Conservation (phyloP, 2,888 invertebrate species). For the Philereme transversata region DNA sequence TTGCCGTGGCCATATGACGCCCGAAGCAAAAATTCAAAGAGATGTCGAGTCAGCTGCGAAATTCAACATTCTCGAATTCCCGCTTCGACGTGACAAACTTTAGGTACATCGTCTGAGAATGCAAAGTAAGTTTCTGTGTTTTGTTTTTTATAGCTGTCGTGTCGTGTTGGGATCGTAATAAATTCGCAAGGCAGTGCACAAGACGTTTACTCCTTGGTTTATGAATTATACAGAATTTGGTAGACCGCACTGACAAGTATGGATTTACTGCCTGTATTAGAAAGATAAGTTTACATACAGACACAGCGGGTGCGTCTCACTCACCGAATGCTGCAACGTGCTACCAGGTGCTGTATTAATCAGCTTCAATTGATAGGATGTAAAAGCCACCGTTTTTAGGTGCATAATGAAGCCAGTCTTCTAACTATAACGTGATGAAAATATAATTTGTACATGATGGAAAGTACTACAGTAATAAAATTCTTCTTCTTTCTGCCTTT, state of each 20-base stretch:
- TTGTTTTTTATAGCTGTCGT: constrained; percentile 36
- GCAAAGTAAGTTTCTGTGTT: constrained; percentile 44
- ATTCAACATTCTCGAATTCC: constrained; percentile 36
- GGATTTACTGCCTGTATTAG: not conserved
- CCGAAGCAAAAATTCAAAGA: constrained; percentile 25
- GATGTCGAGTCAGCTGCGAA: constrained; percentile 37
- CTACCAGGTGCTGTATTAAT: too few species aligned
- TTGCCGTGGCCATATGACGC: constrained; percentile 1
- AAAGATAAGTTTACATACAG: too few species aligned
- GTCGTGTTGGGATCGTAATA: constrained; percentile 25
- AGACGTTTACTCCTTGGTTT: not conserved
- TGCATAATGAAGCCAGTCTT: too few species aligned
- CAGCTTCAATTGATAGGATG: too few species aligned
- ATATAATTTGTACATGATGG: too few species aligned
- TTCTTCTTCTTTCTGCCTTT: too few species aligned
- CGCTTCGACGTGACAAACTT: constrained; percentile 40
- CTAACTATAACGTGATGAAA: too few species aligned
- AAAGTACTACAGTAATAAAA: too few species aligned
- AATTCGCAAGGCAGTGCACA: constrained; percentile 18
- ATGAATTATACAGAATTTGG: not conserved
- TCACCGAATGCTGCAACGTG: too few species aligned
- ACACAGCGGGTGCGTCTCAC: too few species aligned
- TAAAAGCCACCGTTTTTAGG: too few species aligned
- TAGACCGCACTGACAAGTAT: constrained; percentile 1
- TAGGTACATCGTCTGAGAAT: constrained; percentile 40